These are phyloP conservation scores for Actinia tenebrosa DNA, from an alignment of 64 coral and sea anemone species.

Conservation along the genomic window DNA sequence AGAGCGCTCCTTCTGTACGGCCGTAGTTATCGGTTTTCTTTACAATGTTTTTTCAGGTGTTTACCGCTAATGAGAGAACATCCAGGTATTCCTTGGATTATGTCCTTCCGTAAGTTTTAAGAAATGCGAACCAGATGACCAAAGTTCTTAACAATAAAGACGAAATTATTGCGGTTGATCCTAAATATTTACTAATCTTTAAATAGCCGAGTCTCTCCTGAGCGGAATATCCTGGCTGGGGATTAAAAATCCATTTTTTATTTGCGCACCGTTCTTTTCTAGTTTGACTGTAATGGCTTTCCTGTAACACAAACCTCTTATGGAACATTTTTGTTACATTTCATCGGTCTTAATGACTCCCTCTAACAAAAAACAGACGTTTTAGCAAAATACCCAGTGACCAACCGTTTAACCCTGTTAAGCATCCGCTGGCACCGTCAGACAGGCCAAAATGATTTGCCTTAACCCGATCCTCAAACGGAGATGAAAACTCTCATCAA, in stretches of 20 bases:
- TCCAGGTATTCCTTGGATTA: background rate
- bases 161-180: constrained; percentile 9
- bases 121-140: constrained; percentile 13
- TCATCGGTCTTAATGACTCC: constrained; percentile 19
- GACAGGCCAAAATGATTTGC: constrained; percentile 12
- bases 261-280: background rate
- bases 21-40: constrained; percentile 8
- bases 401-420: constrained; percentile 28
- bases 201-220: constrained; percentile 9
- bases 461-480: constrained; percentile 5
- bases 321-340: constrained; percentile 15
- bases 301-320: constrained; percentile 10
- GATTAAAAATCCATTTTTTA: background rate
- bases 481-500: constrained; percentile 26
- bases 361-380: constrained; percentile 1
- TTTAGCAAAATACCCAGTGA: background rate
- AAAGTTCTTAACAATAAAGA: constrained; percentile 17
- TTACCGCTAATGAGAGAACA: constrained; percentile 11
- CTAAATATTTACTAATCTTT: constrained; percentile 30
- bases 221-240: constrained; percentile 9
- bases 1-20: background rate
- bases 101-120: constrained; percentile 20
- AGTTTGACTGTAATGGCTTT: background rate
- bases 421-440: constrained; percentile 5
- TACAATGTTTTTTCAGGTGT: constrained; percentile 16